Conservation (phyloP, 2,888 invertebrate genomes). For the Lacanobia wlatinum region DNA sequence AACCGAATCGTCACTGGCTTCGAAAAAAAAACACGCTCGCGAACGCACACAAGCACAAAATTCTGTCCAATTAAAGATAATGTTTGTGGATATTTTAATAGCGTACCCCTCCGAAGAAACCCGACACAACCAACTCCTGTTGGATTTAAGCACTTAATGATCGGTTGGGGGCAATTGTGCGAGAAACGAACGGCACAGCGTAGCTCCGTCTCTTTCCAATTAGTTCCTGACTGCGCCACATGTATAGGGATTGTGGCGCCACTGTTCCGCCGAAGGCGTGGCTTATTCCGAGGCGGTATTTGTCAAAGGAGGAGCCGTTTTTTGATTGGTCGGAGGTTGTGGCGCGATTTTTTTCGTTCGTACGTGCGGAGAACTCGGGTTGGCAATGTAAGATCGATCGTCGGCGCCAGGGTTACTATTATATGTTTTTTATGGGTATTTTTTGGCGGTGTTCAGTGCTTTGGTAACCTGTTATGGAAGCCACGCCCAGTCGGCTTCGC, state of each 20-base stretch:
- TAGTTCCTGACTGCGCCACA: conserved; percentile 83
- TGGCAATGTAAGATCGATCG: conserved; percentile 88
- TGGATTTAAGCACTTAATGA: conserved; percentile 91
- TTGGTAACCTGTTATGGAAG: conserved; percentile 88
- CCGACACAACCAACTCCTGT: conserved; percentile 91
- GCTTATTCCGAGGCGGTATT: conserved; percentile 77
- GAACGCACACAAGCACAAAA: conserved; percentile 89
- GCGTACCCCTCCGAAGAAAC: conserved; percentile 90
- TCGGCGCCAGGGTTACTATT: conserved; percentile 87
- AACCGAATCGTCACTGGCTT: conserved; percentile 85
- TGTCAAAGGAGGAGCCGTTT: conserved; percentile 73
- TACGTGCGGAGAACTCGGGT: conserved; percentile 86
- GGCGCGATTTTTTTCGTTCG: conserved; percentile 86
- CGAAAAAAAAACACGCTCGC: conserved; percentile 81
- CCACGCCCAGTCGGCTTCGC: conserved; percentile 86
- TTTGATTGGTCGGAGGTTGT: conserved; percentile 78
- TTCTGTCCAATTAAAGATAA: conserved; percentile 91
- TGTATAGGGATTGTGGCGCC: conserved; percentile 85
- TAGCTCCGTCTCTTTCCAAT: conserved; percentile 84
- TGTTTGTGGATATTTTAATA: conserved; percentile 91
- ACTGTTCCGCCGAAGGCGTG: conserved; percentile 76
- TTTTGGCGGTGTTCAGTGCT: conserved; percentile 88
- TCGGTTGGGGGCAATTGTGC: conserved; percentile 91
- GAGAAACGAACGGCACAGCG: conserved; percentile 88
- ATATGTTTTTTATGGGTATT: conserved; percentile 90